These are phyloP conservation scores for Phymanthus crucifer DNA, from an alignment of 92 coral and sea anemone species.

Conservation along the genomic window DNA sequence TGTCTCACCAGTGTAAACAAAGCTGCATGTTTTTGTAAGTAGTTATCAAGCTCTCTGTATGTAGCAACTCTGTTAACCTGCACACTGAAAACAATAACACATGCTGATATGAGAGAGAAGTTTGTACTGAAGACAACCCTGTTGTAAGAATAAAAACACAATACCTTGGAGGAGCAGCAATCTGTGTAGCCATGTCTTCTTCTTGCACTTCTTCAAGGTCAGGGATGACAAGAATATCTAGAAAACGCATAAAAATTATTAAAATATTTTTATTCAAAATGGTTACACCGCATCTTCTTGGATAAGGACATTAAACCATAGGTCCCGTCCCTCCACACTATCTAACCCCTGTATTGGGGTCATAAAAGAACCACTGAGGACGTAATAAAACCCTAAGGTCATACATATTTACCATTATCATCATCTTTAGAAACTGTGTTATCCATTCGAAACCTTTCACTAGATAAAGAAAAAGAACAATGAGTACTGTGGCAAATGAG, in stretches of 20 bases:
- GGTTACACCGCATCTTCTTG: too few species aligned
- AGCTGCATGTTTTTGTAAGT: constrained; percentile 90
- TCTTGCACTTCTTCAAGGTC: constrained; percentile 95
- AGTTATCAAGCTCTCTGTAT: constrained; percentile 90
- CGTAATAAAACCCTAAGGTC: too few species aligned
- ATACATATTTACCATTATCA: constrained; percentile 52
- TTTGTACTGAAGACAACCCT: too few species aligned
- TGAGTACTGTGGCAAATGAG: neutral
- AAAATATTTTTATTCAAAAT: too few species aligned
- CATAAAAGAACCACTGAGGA: too few species aligned
- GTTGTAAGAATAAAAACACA: too few species aligned
- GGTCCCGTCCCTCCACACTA: too few species aligned
- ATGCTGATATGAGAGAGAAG: neutral
- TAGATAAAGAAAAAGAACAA: constrained; percentile 21
- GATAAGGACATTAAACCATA: too few species aligned
- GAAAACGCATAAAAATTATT: neutral
- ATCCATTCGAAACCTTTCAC: constrained; percentile 91
- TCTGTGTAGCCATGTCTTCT: constrained; percentile 95
- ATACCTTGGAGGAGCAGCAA: constrained; percentile 98
- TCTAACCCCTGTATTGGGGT: too few species aligned
- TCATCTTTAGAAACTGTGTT: constrained; percentile 61
- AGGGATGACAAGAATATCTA: constrained; percentile 93
- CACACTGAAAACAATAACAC: constrained; percentile 54
- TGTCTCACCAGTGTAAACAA: constrained; percentile 84
- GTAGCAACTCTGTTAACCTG: constrained; percentile 99